Percentiles rank a stretch among this genome's conserved stretches.
Conservation (phyloP, 2,113 vertebrate genomes). For the Ceyx cyanopectus region DNA sequence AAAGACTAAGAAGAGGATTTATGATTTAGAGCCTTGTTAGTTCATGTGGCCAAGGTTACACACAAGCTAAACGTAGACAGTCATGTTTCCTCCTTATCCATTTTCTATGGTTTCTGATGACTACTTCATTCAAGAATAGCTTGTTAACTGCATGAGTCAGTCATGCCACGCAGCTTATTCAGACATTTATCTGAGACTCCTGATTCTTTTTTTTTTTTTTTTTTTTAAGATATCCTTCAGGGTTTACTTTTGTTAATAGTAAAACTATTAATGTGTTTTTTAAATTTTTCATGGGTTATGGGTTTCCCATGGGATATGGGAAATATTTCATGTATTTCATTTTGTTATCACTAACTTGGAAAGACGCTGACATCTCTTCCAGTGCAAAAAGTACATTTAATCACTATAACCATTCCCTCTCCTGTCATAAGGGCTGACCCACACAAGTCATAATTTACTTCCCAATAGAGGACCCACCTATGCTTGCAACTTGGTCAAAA, state of each 20-base stretch:
- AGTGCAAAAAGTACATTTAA: no score
- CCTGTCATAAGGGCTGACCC: no score
- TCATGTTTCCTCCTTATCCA: background rate
- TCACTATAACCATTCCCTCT: no score
- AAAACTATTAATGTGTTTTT: background rate
- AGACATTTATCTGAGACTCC: background rate
- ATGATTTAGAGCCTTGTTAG: background rate
- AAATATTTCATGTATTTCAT: background rate
- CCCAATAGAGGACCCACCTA: no score
- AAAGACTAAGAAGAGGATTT: background rate
- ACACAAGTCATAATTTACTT: no score
- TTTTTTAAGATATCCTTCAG: background rate
- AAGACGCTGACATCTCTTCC: no score
- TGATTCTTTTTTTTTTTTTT: background rate
- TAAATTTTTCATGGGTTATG: background rate
- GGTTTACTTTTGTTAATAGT: background rate
- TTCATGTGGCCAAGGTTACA: background rate
- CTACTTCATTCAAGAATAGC: background rate
- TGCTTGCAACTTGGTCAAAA: no score
- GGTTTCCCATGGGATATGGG: no score
- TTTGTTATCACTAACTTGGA: background rate
- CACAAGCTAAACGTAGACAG: background rate
- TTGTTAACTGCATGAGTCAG: background rate
- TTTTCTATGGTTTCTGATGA: background rate
- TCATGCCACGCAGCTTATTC: background rate